Base-by-base conservation (phyloP, 2,797 vertebrate species). In the Clamator glandarius region DNA sequence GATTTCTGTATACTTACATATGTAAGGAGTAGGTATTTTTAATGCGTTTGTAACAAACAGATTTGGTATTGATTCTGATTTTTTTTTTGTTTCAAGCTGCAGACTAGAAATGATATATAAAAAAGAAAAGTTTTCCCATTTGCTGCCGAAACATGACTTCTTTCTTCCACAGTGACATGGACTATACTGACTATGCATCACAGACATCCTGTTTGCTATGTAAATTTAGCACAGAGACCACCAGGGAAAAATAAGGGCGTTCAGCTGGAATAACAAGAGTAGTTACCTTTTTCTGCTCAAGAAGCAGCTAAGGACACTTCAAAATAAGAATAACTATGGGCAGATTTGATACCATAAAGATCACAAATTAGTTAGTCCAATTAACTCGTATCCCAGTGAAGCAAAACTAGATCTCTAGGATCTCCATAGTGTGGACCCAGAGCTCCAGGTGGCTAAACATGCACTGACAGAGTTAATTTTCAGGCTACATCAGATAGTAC, bases 41-140 rank as follows among this genome's bases (percentile, higher is more conserved):
- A 86, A 92, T 57, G 52, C 59, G 82, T 81, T 95, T 92, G 69
- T 95, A 93, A 79, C 77, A 79, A 86, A 91, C 41, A 48, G 51
- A 74, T 83, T 93, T 89, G 24, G 35, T 84, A 88, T 55, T 64
- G 74, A 89, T 85, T 94, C 55, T 21, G 41, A 81, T 86, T 84
- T 68, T 62, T 78, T 86, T 84, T 87, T 63, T 9, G 9, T 36
- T 94, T 87, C 66, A 86, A 92, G 66, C 18, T 39, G 19, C 33
- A 94, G 72, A 62, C 33, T 39, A 82, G 51, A 81, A 86, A 82
- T 51, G 1, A 76, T 67, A 42, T 92, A 81, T 93, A 46, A 84
- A 41, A 77, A 23, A 44, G 52, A 67, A 31, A 85, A 84, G 7
- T 28, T 13, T 78, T 91, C 35, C 51, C 25, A 59, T 81, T 79